Percentiles rank a stretch among this genome's conserved stretches.
Evolutionary conservation across 23 tunicate species (phyloP).

Genomic region (Styela clava): DNA sequence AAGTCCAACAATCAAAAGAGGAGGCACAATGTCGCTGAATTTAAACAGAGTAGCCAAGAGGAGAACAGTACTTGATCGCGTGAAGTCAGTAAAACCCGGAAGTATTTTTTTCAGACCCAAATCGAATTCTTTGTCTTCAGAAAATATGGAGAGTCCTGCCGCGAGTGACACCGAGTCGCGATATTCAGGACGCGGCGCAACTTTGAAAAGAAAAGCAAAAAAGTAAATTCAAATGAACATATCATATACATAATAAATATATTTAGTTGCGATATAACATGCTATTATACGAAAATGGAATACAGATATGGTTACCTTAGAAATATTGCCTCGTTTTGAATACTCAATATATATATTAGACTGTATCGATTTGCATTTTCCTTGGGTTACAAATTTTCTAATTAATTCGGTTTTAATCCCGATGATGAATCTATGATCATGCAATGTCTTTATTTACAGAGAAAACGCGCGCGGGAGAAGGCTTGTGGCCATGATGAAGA

Average conservation of each 20-base stretch:
- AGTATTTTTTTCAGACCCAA: not conserved
- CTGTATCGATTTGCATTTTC: too few relatives aligned
- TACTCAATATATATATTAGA: too few relatives aligned
- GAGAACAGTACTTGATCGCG: not conserved
- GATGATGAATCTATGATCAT: too few relatives aligned
- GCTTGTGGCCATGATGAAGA: constrained; percentile 31
- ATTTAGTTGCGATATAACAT: too few relatives aligned
- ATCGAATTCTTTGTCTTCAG: constrained; percentile 7
- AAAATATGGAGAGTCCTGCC: constrained; percentile 9
- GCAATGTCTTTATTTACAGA: too few relatives aligned
- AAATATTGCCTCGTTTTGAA: too few relatives aligned
- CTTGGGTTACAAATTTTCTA: too few relatives aligned
- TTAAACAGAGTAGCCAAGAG: not conserved
- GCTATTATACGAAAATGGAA: too few relatives aligned
- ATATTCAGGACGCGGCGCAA: not conserved
- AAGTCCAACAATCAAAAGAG: not conserved
- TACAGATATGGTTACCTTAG: too few relatives aligned
- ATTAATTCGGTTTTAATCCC: too few relatives aligned
- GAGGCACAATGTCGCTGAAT: not conserved
- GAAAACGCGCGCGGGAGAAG: not conserved
- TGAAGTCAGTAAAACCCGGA: not conserved
- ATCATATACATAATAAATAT: too few relatives aligned
- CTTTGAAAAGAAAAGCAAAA: not conserved
- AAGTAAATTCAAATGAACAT: too few relatives aligned
- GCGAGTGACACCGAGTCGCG: constrained; percentile 2